These are phyloP conservation scores for Rhadina sibilatrix DNA, from an alignment of 2,113 vertebrate species.

Conservation along the genomic window DNA sequence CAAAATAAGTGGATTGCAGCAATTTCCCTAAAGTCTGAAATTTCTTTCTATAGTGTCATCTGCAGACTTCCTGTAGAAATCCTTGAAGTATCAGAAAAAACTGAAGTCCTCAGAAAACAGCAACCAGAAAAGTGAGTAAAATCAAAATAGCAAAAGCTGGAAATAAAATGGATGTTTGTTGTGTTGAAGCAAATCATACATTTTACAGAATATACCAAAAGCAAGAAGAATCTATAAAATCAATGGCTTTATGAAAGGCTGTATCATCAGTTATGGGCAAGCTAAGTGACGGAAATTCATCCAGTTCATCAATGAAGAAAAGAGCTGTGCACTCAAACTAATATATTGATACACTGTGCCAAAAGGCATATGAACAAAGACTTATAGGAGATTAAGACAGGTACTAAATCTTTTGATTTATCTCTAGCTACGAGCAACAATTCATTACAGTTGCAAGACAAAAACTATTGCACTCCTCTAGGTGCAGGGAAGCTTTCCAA, in stretches of 20 bases:
- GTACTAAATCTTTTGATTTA: not conserved
- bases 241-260: not conserved
- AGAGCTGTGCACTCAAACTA: not conserved
- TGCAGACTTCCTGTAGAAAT: not conserved
- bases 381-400: not conserved
- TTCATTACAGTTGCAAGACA: not conserved
- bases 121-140: not conserved
- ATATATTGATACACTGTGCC: not conserved
- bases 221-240: not conserved
- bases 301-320: not conserved
- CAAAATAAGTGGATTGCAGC: not conserved
- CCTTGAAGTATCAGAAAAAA: not conserved
- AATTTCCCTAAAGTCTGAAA: not conserved
- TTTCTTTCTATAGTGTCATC: not conserved
- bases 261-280: not conserved
- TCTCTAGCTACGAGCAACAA: not conserved
- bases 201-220: not conserved
- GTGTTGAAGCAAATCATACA: not conserved
- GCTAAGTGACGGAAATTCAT: not conserved
- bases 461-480: not conserved
- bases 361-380: not conserved
- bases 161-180: not conserved
- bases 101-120: not conserved
- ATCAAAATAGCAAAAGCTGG: not conserved
- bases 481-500: not conserved